Evolutionary conservation across 2,888 invertebrate genomes (phyloP).

Genomic region (Trachelus iudaicus): DNA sequence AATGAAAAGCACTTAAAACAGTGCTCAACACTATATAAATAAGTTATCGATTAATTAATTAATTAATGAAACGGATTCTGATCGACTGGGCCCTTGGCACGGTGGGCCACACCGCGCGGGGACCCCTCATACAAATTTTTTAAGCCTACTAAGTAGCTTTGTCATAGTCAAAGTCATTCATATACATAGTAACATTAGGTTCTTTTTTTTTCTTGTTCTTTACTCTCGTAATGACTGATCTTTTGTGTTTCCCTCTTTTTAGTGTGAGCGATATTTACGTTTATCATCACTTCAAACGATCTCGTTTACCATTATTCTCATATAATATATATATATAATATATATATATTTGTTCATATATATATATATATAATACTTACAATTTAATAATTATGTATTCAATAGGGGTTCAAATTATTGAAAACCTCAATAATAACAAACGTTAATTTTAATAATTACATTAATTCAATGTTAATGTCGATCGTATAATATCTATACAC

Average conservation of each 20-base stretch:
- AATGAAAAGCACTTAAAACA: slow-evolving; percentile 76
- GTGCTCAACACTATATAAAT: slow-evolving; percentile 71
- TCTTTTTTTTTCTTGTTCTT: slow-evolving; percentile 32
- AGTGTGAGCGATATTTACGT: slow-evolving; percentile 26
- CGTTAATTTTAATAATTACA: slow-evolving; percentile 40
- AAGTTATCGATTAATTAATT: slow-evolving; percentile 58
- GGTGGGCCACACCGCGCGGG: slow-evolving; percentile 40
- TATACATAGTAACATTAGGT: slow-evolving; percentile 35
- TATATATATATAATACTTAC: slow-evolving; percentile 44
- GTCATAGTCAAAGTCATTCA: slow-evolving; percentile 37
- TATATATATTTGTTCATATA: slow-evolving; percentile 37
- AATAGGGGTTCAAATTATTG: slow-evolving; percentile 44
- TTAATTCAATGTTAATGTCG: slow-evolving; percentile 31
- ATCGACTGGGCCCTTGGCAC: slow-evolving; percentile 49
- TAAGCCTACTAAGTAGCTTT: slow-evolving; percentile 44
- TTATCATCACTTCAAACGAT: slow-evolving; percentile 25
- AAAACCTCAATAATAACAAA: slow-evolving; percentile 52
- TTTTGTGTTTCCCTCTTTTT: slow-evolving; percentile 29
- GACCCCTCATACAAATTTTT: slow-evolving; percentile 37
- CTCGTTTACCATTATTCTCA: slow-evolving; percentile 32
- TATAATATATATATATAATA: slow-evolving; percentile 39
- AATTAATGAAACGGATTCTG: slow-evolving; percentile 53
- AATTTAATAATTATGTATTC: slow-evolving; percentile 32
- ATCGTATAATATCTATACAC: slow-evolving; percentile 11
- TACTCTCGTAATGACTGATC: slow-evolving; percentile 49